Evolutionary conservation across 2,797 vertebrate species (phyloP).

Genomic region (Sarcoramphus papa): DNA sequence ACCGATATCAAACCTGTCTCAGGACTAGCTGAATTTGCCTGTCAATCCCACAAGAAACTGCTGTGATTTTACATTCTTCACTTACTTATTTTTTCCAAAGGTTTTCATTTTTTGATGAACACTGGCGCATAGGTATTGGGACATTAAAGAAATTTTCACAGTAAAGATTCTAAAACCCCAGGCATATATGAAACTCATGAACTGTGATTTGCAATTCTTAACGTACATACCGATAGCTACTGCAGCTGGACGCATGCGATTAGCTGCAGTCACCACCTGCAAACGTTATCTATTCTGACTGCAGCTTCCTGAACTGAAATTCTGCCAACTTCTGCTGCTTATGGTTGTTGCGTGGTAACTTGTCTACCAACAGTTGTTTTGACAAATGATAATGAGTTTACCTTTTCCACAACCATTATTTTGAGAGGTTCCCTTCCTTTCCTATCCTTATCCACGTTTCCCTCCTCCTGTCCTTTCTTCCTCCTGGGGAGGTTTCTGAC

Average conservation of each 20-base stretch:
- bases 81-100: background rate
- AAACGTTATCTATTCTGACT: background rate
- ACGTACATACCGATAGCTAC: background rate
- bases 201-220: background rate
- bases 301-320: conserved; percentile 28
- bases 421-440: background rate
- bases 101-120: background rate
- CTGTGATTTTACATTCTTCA: background rate
- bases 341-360: background rate
- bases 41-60: background rate
- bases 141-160: background rate
- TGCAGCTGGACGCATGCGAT: background rate
- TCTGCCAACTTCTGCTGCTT: background rate
- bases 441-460: background rate
- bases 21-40: background rate
- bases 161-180: background rate
- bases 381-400: background rate
- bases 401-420: background rate
- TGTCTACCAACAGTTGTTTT: background rate
- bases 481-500: background rate
- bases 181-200: background rate
- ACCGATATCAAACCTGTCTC: background rate
- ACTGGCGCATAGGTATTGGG: background rate
- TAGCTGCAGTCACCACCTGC: background rate
- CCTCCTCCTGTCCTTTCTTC: background rate